These are phyloP conservation scores for Alloplasta piceator DNA, from an alignment of 2,888 invertebrate species.

Conservation along the genomic window DNA sequence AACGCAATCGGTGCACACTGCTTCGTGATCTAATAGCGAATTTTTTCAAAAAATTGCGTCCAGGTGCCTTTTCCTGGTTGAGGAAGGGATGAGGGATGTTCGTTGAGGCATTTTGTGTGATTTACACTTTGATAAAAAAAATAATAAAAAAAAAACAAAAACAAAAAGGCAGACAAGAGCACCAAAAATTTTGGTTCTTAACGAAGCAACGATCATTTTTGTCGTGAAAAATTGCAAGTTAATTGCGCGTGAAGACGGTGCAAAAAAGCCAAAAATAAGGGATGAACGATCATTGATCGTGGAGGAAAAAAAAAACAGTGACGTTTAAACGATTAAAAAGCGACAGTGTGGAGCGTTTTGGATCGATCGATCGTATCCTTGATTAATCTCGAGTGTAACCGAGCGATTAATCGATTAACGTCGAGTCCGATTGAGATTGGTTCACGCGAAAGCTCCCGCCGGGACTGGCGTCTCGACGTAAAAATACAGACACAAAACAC, in stretches of 20 bases:
- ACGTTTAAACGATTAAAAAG: constrained; percentile 15
- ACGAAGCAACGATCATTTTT: constrained; percentile 26
- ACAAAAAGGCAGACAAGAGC: constrained; percentile 9
- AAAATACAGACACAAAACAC: constrained; percentile 60
- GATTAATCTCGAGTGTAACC: constrained; percentile 63
- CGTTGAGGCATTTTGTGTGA: not conserved
- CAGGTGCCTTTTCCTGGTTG: constrained; percentile 10
- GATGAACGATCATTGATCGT: not conserved
- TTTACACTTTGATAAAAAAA: not conserved
- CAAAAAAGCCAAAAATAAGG: not conserved
- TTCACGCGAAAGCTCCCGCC: constrained; percentile 66
- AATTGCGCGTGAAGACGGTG: constrained; percentile 32
- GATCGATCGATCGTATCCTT: constrained; percentile 70
- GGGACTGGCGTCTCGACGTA: constrained; percentile 68
- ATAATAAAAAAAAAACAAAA: no score
- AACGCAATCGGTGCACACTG: constrained; percentile 72
- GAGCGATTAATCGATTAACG: constrained; percentile 62
- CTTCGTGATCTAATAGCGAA: constrained; percentile 47
- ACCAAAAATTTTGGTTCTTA: constrained; percentile 2
- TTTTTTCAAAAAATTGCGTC: not conserved
- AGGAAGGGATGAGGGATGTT: constrained; percentile 14
- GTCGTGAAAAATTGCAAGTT: constrained; percentile 11
- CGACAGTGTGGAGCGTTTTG: constrained; percentile 71
- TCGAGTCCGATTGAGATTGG: constrained; percentile 63
- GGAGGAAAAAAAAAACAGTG: not conserved